Evolutionary conservation across 1,140 invertebrate genomes (phyloP), one percentile per base, ranked within the genome.

Genomic region (Nomia melanderi): DNA sequence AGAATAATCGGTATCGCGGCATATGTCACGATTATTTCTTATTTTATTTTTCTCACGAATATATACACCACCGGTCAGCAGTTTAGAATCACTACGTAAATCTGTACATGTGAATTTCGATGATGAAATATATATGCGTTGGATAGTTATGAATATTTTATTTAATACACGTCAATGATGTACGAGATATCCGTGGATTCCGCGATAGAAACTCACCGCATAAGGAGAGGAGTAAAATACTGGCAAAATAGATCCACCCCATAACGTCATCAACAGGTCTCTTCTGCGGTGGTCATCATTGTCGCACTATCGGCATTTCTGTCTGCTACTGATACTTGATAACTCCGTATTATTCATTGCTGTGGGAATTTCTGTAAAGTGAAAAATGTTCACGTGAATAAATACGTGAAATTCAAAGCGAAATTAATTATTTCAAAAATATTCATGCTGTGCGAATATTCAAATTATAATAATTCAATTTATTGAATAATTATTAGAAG

Each of bases 181-280:
- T 17, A 41, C 25, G 1, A 1, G 31, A 64, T 65, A 53, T 17
- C 11, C 0, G 33, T 23, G 5, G 11, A 31, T 54, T 11, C 0
- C 11, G 3, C 29, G n/a, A 29, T 41, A 11, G 63, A 77, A 17
- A 77, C 77, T 86, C 77, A 86, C 85, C 85, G 81, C 85, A 86
- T 86, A 86, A 73, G 67, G 76, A 86, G 56, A 86, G 65, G 50
- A 86, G 62, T 53, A 86, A 85, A 77, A 81, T 78, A 83, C 76
- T 75, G 63, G 84, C 84, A 60, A 86, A 64, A 27, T 84, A 79
- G 56, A 86, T 85, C 85, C 85, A 81, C 78, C 81, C 80, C 83
- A 83, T 85, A 86, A 78, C 77, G 84, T 85, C 87, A 79, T 84
- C 87, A 82, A 88, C 85, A 85, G 79, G 69, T 85, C 72, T 62